Base-by-base conservation (phyloP, 1,140 invertebrate genomes). In the Drosophila navojoa region DNA sequence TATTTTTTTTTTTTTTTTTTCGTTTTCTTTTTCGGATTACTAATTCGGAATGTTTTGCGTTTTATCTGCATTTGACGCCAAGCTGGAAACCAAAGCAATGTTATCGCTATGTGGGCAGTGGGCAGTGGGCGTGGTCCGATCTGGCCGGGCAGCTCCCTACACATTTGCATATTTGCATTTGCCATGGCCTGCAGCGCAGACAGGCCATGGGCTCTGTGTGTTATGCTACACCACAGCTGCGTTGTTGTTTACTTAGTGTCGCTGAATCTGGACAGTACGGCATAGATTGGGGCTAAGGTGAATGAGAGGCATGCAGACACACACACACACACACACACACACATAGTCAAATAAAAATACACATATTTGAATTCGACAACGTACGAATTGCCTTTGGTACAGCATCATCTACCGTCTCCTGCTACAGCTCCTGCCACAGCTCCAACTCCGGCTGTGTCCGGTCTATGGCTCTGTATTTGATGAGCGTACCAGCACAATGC, bases 101-200 rank as follows among this genome's bases (percentile, higher is more conserved):
- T 58, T 74, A 74, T 74, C 59, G 44, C 50, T 57, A 13, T 54
- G 61, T 29, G 59, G 47, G 35, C 11, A n/a, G 61, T 29, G 59
- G 47, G 35, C 11, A n/a, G n/a, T 29, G 40, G 45, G 58, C 5
- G 29, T 27, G 40, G 42, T 32, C 19, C n/a, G 57, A 49, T 53
- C 16, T 0, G 19, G 19, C 45, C 38, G 15, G 29, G 47, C 13
- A 47, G 61, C 7, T 55, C 42, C 66, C 63, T 63, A 71, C 71
- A 86, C 64, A 86, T 86, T 86, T 86, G 82, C 82, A 86, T 86
- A 86, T 86, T 86, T 86, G 59, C 42, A 60, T 86, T 86, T 86
- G 59, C 42, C 55, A 52, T 53, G 71, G 77, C 81, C 81, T 71
- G 77, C 74, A 70, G 77, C 60, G 54, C 45, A 68, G 63, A 72